phyloP scores from a whole-genome alignment of 2,113 vertebrate species.

The Sula dactylatra region DNA sequence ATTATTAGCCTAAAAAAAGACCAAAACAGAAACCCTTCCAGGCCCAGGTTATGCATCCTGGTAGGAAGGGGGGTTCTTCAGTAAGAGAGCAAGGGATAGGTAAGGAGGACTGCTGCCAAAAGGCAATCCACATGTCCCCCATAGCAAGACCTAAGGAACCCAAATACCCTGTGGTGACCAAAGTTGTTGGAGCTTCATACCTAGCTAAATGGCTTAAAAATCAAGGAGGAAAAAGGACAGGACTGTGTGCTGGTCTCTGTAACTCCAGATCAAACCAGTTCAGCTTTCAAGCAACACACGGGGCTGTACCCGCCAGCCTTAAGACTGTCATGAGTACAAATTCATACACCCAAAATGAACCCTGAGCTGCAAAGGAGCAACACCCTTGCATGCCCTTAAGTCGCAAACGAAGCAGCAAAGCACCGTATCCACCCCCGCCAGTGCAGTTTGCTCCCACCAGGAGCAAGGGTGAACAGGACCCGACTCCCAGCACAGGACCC shows the following conservation, averaged over 20 bases:
- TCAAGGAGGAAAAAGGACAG: background rate
- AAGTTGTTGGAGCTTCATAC: background rate
- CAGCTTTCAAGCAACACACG: background rate
- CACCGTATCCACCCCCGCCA: fast-evolving
- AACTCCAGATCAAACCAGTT: background rate
- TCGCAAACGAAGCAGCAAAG: background rate
- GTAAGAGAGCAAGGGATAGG: background rate
- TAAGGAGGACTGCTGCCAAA: background rate
- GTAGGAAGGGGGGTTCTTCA: background rate
- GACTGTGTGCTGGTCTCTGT: fast-evolving
- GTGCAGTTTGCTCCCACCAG: fast-evolving
- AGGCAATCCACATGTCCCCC: background rate
- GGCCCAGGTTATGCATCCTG: background rate
- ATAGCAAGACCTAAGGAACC: background rate
- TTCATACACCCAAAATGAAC: background rate
- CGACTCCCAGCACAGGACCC: too few relatives aligned
- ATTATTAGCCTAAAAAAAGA: conserved; percentile 21
- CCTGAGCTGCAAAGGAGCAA: background rate
- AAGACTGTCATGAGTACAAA: background rate
- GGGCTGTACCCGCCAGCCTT: background rate
- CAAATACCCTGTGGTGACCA: background rate
- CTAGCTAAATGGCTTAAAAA: background rate
- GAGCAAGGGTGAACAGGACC: too few relatives aligned
- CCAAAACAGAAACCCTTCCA: background rate
- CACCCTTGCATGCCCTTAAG: fast-evolving